These are phyloP conservation scores for Nebria salina DNA, from an alignment of 2,888 invertebrate species.

Conservation along the genomic window DNA sequence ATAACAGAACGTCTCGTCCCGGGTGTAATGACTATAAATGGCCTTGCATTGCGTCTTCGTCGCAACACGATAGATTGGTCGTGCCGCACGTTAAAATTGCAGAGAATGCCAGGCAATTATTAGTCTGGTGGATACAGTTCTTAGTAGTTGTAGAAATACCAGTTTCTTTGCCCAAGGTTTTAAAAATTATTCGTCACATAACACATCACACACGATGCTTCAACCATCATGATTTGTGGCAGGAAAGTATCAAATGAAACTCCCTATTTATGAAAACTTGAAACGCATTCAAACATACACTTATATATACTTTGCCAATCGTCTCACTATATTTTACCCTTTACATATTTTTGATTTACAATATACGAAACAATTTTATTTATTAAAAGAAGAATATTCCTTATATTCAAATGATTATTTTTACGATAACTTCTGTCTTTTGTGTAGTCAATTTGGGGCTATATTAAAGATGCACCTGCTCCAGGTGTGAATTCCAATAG, in stretches of 20 bases:
- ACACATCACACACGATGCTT: background rate
- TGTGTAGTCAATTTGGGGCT: background rate
- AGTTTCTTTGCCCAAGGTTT: constrained; percentile 41
- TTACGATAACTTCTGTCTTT: background rate
- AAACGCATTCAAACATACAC: no score
- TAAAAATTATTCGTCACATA: constrained; percentile 42
- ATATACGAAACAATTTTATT: no score
- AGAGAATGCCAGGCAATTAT: constrained; percentile 42
- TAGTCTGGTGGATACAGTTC: constrained; percentile 39
- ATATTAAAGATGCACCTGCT: background rate
- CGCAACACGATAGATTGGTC: background rate
- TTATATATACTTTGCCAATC: no score
- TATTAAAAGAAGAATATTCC: no score
- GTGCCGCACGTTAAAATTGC: constrained; percentile 35
- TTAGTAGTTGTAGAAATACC: constrained; percentile 42
- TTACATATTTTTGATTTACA: background rate
- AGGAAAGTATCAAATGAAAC: background rate
- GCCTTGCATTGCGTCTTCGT: constrained; percentile 20
- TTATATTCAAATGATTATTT: no score
- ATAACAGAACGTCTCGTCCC: constrained; percentile 36
- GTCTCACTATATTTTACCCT: no score
- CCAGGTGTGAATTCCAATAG: background rate
- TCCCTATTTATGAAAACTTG: background rate
- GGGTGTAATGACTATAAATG: constrained; percentile 43
- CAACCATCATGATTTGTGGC: background rate